Percentiles rank a stretch among this genome's conserved stretches.
Conservation (phyloP, 2,888 invertebrate genomes). For the Acanthacorydalis orientalis region DNA sequence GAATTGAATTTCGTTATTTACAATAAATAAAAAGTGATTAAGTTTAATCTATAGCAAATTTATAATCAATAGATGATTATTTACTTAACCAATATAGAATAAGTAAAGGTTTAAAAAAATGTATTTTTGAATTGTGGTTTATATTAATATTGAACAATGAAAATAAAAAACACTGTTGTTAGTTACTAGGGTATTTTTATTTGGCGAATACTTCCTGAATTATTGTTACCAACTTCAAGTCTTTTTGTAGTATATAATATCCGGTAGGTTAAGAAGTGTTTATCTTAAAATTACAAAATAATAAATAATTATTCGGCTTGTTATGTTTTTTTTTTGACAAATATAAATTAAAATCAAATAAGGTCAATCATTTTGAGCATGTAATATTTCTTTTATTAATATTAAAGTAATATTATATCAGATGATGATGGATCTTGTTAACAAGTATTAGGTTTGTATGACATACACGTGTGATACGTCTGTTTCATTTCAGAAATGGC, state of each 20-base stretch:
- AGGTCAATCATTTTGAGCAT: neutral
- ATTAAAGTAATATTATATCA: neutral
- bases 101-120: no score
- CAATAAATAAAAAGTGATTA: no score
- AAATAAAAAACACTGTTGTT: no score
- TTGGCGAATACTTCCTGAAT: no score
- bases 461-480: neutral
- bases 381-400: neutral
- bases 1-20: no score
- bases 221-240: neutral
- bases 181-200: no score
- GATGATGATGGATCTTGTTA: neutral
- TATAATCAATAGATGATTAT: no score
- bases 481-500: conserved; percentile 35
- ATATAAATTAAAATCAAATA: neutral
- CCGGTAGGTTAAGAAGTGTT: neutral
- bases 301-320: neutral
- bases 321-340: neutral
- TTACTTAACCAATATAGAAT: no score
- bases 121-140: no score
- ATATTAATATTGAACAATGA: no score
- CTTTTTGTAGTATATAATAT: neutral
- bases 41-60: no score
- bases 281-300: neutral
- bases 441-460: neutral